Evolutionary conservation across 2,888 invertebrate genomes (phyloP), one percentile per base, ranked within the genome.

Genomic region (Cephalotes varians): DNA sequence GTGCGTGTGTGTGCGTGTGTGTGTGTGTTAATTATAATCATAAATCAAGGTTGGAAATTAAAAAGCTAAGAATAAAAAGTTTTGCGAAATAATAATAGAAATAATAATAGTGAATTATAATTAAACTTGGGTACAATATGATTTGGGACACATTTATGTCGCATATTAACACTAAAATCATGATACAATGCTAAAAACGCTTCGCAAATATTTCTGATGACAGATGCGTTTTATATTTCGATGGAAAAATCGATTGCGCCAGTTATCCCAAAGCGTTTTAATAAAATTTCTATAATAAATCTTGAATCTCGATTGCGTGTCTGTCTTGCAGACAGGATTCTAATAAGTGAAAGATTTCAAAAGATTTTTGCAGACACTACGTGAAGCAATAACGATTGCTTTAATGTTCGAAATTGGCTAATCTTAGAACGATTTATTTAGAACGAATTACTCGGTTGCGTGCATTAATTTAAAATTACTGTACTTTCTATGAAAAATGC

Each of bases 341-440:
- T 9, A 58, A 28, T 56, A 28, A 49, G 67, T 44, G 12, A 28
- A 28, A 40, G 18, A 72, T 72, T 40, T 58, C n/a, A 6, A 73
- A 56, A 56, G 12, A 40, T 73, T 40, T 58, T 69, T 49, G 21
- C 12, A 58, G 28, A 56, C 40, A 7, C 9, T 72, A n/a, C n/a
- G 37, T 28, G n/a, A 73, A 44, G 28, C 9, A 28, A 49, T 31
- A 69, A 69, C 12, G 31, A 34, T 31, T 51, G 49, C 31, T 34
- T 51, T 69, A 49, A 67, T 51, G 15, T 56, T 54, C 15, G 12
- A 21, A 28, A 60, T 31, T 73, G 12, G 28, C 15, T 40, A 56
- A 58, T 10, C 34, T 34, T 12, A 15, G 18, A 40, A 54, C 21
- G 51, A 25, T 37, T 34, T 5, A 25, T n/a, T n/a, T n/a, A n/a